Evolutionary conservation across 2,797 vertebrate species (phyloP), one percentile per base, ranked within the genome.

Genomic region (Lates japonicus): DNA sequence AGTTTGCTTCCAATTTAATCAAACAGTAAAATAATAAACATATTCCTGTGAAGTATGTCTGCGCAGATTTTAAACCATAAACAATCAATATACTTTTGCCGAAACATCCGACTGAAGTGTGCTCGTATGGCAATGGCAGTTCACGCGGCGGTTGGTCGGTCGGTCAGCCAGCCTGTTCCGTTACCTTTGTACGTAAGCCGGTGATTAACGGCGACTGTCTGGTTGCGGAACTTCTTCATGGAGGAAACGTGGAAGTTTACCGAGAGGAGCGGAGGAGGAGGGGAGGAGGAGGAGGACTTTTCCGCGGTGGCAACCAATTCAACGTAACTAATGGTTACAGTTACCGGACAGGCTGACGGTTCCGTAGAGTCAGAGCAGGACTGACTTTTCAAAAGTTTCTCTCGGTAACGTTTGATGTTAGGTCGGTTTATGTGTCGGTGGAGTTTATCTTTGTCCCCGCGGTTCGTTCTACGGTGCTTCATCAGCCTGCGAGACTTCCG

Each of bases 401-500:
- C 25, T 1, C 22, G 13, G 1, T 54, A 13, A 29, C 5, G 7
- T 25, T 3, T 11, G 22, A 5, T 44, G 25, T 48, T 69, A 42
- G 7, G 5, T 64, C 12, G 10, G 11, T 49, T 22, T 11, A 5
- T 20, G 62, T 5, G 41, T 48, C 16, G 4, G 31, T 3, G 29
- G 3, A 7, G 13, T n/a, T n/a, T n/a, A n/a, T n/a, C 14, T 85
- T 90, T 92, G 85, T 92, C 81, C 81, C 11, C 14, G 77, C 48
- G 51, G 57, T 82, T 89, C 85, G 95, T 96, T 95, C 94, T 94
- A 96, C 95, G 95, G 95, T 95, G 92, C 88, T 78, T 64, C 80
- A 25, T 29, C 66, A 42, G 74, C 84, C 79, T 82, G 84, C 88
- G 89, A 85, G 84, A 83, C 37, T 59, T 16, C 42, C 70, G 70